Percentiles rank a stretch among this genome's conserved stretches.
phyloP scores from a whole-genome alignment of 2,888 invertebrate species.

The Drosophila gaucha region DNA sequence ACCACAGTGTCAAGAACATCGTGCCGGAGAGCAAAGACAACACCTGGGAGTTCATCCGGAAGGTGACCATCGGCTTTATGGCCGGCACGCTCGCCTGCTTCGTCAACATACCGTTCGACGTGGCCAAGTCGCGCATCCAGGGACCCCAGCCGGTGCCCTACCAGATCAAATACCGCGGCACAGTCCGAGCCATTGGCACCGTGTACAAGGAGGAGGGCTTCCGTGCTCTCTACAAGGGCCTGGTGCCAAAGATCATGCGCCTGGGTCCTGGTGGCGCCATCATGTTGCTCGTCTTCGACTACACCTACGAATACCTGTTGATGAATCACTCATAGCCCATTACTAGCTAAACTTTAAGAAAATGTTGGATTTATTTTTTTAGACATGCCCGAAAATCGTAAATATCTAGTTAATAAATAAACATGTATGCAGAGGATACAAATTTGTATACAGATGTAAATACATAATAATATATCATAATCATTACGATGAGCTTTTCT shows the following conservation, averaged over 20 bases:
- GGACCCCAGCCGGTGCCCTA: constrained; percentile 93
- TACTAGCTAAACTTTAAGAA: not conserved
- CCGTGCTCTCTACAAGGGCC: constrained; percentile 95
- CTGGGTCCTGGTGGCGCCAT: constrained; percentile 98
- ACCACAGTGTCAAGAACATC: constrained; percentile 93
- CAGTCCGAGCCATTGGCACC: constrained; percentile 89
- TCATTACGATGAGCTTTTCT: no score
- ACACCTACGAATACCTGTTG: constrained; percentile 90
- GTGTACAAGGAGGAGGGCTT: constrained; percentile 96
- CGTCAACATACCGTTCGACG: constrained; percentile 97
- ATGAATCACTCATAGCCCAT: constrained; percentile 30
- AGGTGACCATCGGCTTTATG: constrained; percentile 93
- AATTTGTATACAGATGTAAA: not conserved
- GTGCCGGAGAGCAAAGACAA: constrained; percentile 89
- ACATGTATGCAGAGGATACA: not conserved
- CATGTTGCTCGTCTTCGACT: constrained; percentile 96
- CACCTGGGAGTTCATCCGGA: constrained; percentile 89
- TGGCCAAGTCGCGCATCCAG: constrained; percentile 97
- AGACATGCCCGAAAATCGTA: not conserved
- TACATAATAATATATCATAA: not conserved
- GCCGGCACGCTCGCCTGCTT: constrained; percentile 95
- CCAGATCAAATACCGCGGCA: constrained; percentile 91
- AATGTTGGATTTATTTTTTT: not conserved
- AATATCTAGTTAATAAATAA: not conserved
- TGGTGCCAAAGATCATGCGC: constrained; percentile 95